A percentile compares a stretch with the other conserved stretches of the same genome.
phyloP scores from a whole-genome alignment of 2,113 vertebrate genomes.

The Philantomba maxwellii region DNA sequence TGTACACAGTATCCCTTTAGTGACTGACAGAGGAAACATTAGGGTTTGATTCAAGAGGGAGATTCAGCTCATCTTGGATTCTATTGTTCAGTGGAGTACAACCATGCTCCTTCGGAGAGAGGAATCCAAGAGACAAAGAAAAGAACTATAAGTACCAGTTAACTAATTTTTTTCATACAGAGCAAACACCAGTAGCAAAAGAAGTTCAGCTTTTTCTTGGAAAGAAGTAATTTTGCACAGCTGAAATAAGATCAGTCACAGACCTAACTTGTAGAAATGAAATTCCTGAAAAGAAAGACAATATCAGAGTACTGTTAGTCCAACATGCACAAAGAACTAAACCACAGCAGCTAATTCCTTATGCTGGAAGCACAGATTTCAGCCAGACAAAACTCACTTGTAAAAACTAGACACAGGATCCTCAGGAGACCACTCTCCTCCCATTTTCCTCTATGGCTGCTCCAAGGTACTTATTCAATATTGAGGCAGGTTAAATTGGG shows the following conservation, averaged over 20 bases:
- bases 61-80: background rate
- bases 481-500: constrained; percentile 21
- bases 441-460: background rate
- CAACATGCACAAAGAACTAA: background rate
- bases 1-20: background rate
- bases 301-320: background rate
- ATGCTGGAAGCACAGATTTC: background rate
- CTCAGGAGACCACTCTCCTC: background rate
- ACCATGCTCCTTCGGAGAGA: background rate
- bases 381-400: background rate
- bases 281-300: constrained; percentile 23
- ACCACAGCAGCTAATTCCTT: background rate
- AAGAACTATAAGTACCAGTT: background rate
- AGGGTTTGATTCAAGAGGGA: background rate
- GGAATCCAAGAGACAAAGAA: background rate
- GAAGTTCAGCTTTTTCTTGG: background rate
- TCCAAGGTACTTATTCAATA: constrained; percentile 19
- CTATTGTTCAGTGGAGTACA: background rate
- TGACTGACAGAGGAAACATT: background rate
- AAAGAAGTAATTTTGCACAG: background rate
- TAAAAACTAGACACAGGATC: background rate
- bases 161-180: background rate
- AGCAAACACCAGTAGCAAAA: background rate
- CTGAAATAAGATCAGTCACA: constrained; percentile 11
- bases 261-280: background rate